Percentiles rank a stretch among this genome's conserved stretches.
These are phyloP conservation scores for Gastracanthus pulcherrimus DNA, from an alignment of 2,888 invertebrate genomes.

Conservation along the genomic window DNA sequence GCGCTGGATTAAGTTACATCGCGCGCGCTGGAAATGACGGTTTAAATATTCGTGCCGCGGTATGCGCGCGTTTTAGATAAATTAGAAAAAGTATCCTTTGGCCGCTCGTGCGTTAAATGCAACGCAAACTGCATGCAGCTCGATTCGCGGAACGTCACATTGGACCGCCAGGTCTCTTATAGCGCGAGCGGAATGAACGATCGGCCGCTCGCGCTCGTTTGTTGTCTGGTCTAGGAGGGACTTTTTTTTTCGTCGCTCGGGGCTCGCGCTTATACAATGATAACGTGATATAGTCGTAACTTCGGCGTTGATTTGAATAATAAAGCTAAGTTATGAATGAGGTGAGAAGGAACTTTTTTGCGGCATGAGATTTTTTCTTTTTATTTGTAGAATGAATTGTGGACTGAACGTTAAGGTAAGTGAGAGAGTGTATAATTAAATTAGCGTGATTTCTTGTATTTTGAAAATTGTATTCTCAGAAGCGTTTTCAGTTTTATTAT, in stretches of 20 bases:
- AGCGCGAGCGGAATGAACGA: constrained; percentile 30
- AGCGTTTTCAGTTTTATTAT: too few relatives aligned
- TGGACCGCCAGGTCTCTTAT: too few relatives aligned
- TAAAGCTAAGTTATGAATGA: background rate
- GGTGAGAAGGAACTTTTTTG: background rate
- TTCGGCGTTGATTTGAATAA: background rate
- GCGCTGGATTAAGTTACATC: constrained; percentile 49
- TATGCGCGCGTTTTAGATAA: constrained; percentile 30
- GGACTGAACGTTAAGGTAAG: too few relatives aligned
- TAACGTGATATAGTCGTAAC: constrained; percentile 20
- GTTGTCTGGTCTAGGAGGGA: constrained; percentile 27
- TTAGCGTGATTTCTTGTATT: too few relatives aligned
- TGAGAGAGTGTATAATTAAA: too few relatives aligned
- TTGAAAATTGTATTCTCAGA: too few relatives aligned
- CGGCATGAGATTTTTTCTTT: too few relatives aligned
- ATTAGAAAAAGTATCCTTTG: constrained; percentile 45
- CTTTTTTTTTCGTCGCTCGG: background rate
- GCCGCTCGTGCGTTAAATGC: constrained; percentile 6
- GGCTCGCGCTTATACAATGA: background rate
- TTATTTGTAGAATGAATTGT: too few relatives aligned
- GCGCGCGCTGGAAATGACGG: constrained; percentile 34
- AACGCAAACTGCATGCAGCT: constrained; percentile 23
- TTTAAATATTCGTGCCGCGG: background rate
- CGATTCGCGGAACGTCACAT: constrained; percentile 47
- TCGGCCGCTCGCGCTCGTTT: constrained; percentile 9